Evolutionary conservation across 2,113 vertebrate genomes (phyloP), one percentile per base, ranked within the genome.

Genomic region (Propithecus coquereli): DNA sequence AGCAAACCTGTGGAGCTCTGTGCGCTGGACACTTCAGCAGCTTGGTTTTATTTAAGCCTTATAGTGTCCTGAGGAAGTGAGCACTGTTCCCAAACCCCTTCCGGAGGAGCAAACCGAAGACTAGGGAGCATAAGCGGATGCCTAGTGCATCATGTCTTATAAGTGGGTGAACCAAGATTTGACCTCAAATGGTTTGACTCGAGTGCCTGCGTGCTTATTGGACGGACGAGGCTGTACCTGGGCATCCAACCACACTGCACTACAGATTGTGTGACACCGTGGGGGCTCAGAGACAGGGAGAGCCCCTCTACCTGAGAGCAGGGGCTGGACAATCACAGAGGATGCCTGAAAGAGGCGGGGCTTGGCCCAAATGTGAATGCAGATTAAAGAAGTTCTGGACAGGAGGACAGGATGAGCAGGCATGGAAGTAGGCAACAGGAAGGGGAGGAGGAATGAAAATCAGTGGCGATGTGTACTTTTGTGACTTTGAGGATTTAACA

Each of bases 211-310:
- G 25, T 1, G 22, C 22, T 61, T 57, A 45, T 9, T 74, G 63
- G 43, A 30, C 30, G 61, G 16, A 32, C 14, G 17, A 14, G 52
- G 4, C 65, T 70, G 30, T 2, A 3, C 52, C 54, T 14, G 12
- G 27, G 9, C 22, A 27, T 13, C 32, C 23, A 7, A 30, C 59
- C 40, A 0, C 5, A 16, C 22, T 8, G 7, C 17, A 1, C 12
- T 40, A 20, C 30, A 47, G 18, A 37, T 0, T 40, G n/a, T 3
- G 22, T 40, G 22, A 59, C 27, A 4, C 4, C 2, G 1, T 3
- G 4, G 18, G 10, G 40, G 8, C 23, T 82, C 47, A 1, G 20
- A 30, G 10, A 45, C 1, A 12, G 43, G 13, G 32, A 9, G 0
- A n/a, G 63, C 45, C 6, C 30, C 71, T 85, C 30, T 30, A 0